Evolutionary conservation across 2,888 invertebrate species (phyloP).

Genomic region (Cheilosia variabilis): DNA sequence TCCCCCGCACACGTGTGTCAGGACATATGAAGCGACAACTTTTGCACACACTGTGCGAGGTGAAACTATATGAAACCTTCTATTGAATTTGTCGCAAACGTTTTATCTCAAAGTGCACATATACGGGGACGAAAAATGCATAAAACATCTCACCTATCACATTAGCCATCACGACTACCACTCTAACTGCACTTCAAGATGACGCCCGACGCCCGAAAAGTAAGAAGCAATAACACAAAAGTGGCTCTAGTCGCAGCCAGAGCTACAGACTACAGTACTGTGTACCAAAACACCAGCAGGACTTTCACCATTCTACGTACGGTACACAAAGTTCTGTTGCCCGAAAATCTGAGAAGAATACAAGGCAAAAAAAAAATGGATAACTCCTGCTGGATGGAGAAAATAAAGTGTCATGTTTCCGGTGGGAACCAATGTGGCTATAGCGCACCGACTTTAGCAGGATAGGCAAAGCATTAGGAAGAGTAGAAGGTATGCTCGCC

Average conservation of each 20-base stretch:
- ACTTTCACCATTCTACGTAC: neutral
- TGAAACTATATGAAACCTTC: conserved; percentile 36
- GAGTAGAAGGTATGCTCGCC: conserved; percentile 20
- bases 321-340: neutral
- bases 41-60: conserved; percentile 3
- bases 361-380: conserved; percentile 4
- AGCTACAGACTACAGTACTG: neutral
- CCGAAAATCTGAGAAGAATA: conserved; percentile 31
- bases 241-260: conserved; percentile 28
- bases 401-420: conserved; percentile 59
- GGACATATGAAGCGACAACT: conserved; percentile 2
- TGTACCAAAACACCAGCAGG: neutral
- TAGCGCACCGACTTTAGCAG: neutral
- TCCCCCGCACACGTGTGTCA: neutral
- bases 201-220: conserved; percentile 17
- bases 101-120: conserved; percentile 51
- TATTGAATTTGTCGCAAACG: conserved; percentile 59
- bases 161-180: conserved; percentile 29
- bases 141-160: conserved; percentile 55
- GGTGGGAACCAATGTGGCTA: conserved; percentile 6
- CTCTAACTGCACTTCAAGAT: conserved; percentile 21
- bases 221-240: conserved; percentile 59
- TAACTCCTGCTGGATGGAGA: conserved; percentile 39
- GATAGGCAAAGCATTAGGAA: conserved; percentile 14
- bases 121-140: conserved; percentile 15